Base-by-base conservation (phyloP, 2,888 invertebrate species). In the Caenorhabditis imperialis region DNA sequence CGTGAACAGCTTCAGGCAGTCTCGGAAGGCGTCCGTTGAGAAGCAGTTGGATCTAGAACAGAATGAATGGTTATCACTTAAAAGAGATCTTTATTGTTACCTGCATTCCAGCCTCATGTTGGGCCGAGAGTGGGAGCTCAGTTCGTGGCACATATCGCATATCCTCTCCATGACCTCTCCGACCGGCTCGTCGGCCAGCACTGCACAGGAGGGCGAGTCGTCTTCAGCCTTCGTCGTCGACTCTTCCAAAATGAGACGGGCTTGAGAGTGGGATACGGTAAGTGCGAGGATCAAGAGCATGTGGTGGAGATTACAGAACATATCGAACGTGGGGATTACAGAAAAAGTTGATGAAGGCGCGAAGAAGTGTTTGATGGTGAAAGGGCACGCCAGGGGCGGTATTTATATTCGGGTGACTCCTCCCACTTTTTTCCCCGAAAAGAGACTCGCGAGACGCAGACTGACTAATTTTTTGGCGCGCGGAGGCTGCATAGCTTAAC, bases 121-220 rank as follows among this genome's bases (percentile, higher is more conserved):
- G 20, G 83, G 81, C 12, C 73, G 53, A 3, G 74, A 62, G 45
- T 79, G 77, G 5, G 77, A 76, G 62, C 70, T 62, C 58, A 81
- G 58, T 45, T 81, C 81, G 57, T 83, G 83, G 55, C 83, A 83
- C 70, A 81, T 73, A 54, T 80, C 79, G 62, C 83, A 83, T 20
- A 83, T 78, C 30, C 79, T 67, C 47, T 82, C 81, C 83, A 83
- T 83, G 14, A 83, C 75, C 45, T 74, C 65, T 25, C 77, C 72
- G 40, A 83, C 62, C 4, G 81, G 67, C 42, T 77, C 74, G 60
- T 82, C 79, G n/a, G 70, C 51, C 22, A 69, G 45, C 8, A 77
- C 63, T n/a, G 70, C 53, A 62, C 81, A 81, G 18, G 67, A 69
- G 7, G 55, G 61, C 14, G 45, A 20, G 2, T 25, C 45, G 5